Percentiles rank a stretch among this genome's conserved stretches.
Conservation (phyloP, 2,797 vertebrate species). For the Cryptoprocta ferox region DNA sequence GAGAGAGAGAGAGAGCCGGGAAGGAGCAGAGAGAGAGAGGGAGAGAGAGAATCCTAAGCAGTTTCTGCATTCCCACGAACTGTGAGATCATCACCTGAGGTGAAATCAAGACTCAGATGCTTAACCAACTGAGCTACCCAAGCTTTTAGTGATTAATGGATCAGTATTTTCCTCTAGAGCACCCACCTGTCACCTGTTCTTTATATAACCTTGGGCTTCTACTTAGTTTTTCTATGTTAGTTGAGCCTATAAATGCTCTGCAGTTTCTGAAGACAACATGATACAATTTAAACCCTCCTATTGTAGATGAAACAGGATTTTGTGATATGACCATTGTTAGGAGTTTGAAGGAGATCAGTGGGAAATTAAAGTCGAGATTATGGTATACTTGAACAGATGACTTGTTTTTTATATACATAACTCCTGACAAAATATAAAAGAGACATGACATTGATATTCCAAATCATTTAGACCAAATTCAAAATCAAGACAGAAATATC, state of each 20-base stretch:
- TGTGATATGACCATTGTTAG: constrained; percentile 34
- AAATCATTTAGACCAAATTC: background rate
- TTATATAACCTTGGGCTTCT: constrained; percentile 50
- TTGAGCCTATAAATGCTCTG: constrained; percentile 34
- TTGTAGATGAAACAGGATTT: constrained; percentile 50
- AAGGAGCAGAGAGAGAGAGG: too few relatives aligned
- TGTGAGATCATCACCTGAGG: too few relatives aligned
- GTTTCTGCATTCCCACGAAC: too few relatives aligned
- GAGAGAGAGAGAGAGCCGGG: too few relatives aligned
- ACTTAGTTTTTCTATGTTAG: constrained; percentile 46
- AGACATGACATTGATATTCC: background rate
- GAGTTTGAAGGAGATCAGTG: background rate
- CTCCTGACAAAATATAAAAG: constrained; percentile 13
- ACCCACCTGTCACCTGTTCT: constrained; percentile 26
- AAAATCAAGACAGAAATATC: background rate
- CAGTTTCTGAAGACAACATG: constrained; percentile 29
- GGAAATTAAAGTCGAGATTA: constrained; percentile 33
- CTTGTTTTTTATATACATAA: background rate
- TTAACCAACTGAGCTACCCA: too few relatives aligned
- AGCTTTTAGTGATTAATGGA: constrained; percentile 55
- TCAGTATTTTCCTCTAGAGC: background rate
- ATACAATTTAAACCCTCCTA: constrained; percentile 46
- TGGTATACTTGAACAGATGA: background rate
- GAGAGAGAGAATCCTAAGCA: too few relatives aligned
- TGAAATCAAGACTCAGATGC: too few relatives aligned